A percentile compares a stretch with the other conserved stretches of the same genome.
Conservation (phyloP, 2,888 invertebrate genomes). For the Achlya flavicornis region DNA sequence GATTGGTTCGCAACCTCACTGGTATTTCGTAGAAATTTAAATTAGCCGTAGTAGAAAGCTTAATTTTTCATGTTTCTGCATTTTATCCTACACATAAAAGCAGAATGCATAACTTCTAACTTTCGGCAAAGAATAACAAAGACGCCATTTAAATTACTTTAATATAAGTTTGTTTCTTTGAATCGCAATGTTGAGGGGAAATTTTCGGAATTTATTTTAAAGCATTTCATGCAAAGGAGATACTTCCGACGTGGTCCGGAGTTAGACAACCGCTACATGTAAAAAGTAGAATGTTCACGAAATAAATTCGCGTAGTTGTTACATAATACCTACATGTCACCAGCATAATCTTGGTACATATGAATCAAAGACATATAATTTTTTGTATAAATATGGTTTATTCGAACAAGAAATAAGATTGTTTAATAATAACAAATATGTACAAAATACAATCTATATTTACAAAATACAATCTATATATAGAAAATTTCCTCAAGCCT, state of each 20-base stretch:
- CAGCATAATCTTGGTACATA: not conserved
- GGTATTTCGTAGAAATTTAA: too few species aligned
- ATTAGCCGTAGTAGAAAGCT: not conserved
- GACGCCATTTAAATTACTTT: conserved; percentile 75
- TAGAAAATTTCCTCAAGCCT: too few species aligned
- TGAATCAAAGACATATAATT: too few species aligned
- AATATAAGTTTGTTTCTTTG: conserved; percentile 75
- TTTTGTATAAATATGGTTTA: not conserved
- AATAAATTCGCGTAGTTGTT: conserved; percentile 36
- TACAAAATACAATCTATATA: too few species aligned
- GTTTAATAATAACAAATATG: too few species aligned
- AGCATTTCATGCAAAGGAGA: conserved; percentile 72
- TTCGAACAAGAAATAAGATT: not conserved
- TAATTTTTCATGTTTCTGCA: conserved; percentile 10
- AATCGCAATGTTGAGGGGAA: conserved; percentile 69
- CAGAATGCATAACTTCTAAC: conserved; percentile 67
- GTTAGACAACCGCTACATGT: conserved; percentile 60
- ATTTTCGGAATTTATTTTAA: conserved; percentile 78
- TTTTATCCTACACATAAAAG: conserved; percentile 44
- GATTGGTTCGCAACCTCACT: too few species aligned
- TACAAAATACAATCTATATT: too few species aligned
- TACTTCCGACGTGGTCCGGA: conserved; percentile 67
- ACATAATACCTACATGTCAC: not conserved
- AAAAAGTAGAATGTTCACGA: conserved; percentile 49
- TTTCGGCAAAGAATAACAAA: conserved; percentile 66